These are phyloP conservation scores for Heliocidaris tuberculata DNA, from an alignment of 35 echinoderm and acorn worm species.

Conservation along the genomic window DNA sequence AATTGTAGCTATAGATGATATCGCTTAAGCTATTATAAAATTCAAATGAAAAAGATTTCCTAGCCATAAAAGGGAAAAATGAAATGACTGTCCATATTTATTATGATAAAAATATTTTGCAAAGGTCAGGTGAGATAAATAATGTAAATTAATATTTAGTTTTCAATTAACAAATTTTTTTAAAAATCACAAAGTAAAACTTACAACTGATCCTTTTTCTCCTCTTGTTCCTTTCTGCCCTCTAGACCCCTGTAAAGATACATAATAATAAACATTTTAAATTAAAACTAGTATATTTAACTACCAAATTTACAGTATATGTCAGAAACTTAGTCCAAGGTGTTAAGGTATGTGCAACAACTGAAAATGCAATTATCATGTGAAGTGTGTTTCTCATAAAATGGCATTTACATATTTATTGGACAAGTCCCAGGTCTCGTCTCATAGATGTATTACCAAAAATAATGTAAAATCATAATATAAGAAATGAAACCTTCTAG, in stretches of 20 bases:
- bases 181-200: not conserved
- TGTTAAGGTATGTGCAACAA: not conserved
- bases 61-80: no score
- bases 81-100: no score
- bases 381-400: no score
- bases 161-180: not conserved
- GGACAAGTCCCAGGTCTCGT: no score
- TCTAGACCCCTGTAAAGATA: not conserved
- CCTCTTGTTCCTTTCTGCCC: conserved; percentile 7
- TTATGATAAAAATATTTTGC: no score
- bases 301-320: not conserved
- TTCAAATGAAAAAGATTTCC: no score
- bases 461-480: no score
- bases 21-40: no score
- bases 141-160: not conserved
- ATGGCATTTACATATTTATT: not conserved
- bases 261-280: not conserved
- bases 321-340: not conserved
- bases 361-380: not conserved
- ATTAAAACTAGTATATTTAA: not conserved
- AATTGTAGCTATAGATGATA: not conserved
- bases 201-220: conserved; percentile 19
- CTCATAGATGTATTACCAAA: no score
- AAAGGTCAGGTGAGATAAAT: not conserved
- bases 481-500: no score